Percentiles rank a stretch among this genome's conserved stretches.
phyloP scores from a whole-genome alignment of 2,113 vertebrate species.

The Mormyrus lacerda region DNA sequence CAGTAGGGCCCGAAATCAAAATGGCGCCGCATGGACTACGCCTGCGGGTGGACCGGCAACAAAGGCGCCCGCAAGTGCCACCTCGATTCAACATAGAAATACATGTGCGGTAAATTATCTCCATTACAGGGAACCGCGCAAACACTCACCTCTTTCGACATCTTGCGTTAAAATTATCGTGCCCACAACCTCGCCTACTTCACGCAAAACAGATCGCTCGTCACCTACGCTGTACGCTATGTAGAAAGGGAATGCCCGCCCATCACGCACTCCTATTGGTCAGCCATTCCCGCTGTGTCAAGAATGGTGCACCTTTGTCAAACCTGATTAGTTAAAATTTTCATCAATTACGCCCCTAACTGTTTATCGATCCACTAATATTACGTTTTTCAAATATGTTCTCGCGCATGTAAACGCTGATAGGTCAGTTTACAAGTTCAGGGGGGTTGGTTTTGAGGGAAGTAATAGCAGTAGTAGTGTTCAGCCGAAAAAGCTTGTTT shows the following conservation, averaged over 20 bases:
- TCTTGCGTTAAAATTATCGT: not conserved
- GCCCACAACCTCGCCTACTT: not conserved
- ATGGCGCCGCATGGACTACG: constrained; percentile 1
- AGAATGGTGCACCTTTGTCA: not conserved
- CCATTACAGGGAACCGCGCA: too few species aligned
- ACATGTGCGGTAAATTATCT: not conserved
- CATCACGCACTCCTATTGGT: constrained; percentile 42
- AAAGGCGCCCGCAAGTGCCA: not conserved
- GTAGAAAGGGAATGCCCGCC: constrained; percentile 35
- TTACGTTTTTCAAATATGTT: not conserved
- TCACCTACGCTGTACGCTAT: constrained; percentile 32
- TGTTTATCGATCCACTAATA: not conserved
- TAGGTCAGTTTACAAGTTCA: not conserved
- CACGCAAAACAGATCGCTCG: not conserved
- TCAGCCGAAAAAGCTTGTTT: not conserved
- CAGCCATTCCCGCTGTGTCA: constrained; percentile 46
- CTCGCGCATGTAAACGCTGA: not conserved
- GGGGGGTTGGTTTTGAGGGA: not conserved
- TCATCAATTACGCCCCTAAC: constrained; percentile 38
- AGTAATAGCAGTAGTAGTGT: not conserved
- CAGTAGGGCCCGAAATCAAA: not conserved
- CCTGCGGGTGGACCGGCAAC: not conserved
- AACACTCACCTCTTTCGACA: constrained; percentile 17
- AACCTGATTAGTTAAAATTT: constrained; percentile 30
- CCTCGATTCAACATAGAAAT: not conserved